These are phyloP conservation scores for Scatophagus argus DNA, from an alignment of 2,113 vertebrate species.

Conservation along the genomic window DNA sequence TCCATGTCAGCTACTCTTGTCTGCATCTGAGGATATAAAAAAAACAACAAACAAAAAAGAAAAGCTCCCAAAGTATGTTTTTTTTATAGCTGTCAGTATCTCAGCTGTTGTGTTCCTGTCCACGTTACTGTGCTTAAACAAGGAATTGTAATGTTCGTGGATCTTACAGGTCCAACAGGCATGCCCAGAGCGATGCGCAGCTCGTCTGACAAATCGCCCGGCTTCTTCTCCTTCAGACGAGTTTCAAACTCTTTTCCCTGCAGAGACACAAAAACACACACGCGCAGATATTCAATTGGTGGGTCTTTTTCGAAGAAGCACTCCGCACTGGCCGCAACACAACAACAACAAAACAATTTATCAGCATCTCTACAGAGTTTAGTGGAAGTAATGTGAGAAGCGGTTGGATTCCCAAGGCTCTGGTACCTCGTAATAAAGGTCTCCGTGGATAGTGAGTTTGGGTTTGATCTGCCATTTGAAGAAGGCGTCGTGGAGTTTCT, in stretches of 20 bases:
- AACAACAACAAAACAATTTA: background rate
- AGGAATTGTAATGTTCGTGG: background rate
- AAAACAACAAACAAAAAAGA: too few relatives aligned
- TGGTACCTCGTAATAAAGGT: constrained; percentile 93
- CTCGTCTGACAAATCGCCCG: constrained; percentile 93
- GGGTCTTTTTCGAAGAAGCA: too few relatives aligned
- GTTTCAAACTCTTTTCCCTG: constrained; percentile 97
- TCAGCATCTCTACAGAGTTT: background rate
- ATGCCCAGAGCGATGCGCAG: constrained; percentile 92
- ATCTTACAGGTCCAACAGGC: constrained; percentile 92
- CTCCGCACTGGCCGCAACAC: too few relatives aligned
- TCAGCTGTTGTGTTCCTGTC: background rate
- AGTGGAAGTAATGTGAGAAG: background rate
- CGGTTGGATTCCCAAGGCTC: background rate
- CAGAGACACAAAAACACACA: constrained; percentile 5
- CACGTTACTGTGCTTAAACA: background rate
- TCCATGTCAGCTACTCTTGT: background rate
- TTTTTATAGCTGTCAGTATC: background rate
- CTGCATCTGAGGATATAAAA: background rate
- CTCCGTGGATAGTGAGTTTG: constrained; percentile 94
- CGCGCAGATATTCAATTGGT: rapidly evolving
- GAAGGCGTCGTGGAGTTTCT: constrained; percentile 96
- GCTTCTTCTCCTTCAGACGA: constrained; percentile 94
- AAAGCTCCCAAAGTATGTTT: background rate
- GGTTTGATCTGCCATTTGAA: constrained; percentile 99